Conservation (phyloP, 1,140 invertebrate species). For the Medauroidea extradentata region DNA sequence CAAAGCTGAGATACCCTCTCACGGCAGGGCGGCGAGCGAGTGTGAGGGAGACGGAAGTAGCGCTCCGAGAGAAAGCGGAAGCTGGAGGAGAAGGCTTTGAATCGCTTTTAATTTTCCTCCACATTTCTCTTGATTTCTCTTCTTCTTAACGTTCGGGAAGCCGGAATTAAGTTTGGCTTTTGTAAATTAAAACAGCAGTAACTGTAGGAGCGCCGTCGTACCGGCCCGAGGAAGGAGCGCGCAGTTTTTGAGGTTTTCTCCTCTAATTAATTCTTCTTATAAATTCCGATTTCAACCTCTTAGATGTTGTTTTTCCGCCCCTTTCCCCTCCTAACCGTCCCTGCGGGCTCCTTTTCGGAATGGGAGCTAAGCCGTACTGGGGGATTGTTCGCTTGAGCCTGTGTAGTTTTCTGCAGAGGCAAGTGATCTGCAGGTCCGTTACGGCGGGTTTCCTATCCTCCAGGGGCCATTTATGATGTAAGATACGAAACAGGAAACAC, state of each 20-base stretch:
- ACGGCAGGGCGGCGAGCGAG: too few relatives aligned
- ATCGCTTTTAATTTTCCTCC: slow-evolving; percentile 48
- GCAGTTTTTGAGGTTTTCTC: slow-evolving; percentile 37
- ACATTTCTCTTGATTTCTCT: slow-evolving; percentile 48
- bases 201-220: slow-evolving; percentile 26
- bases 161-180: slow-evolving; percentile 50
- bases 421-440: too few relatives aligned
- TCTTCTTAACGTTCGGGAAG: slow-evolving; percentile 22
- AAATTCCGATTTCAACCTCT: slow-evolving; percentile 43
- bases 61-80: slow-evolving; percentile 39
- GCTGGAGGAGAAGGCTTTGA: slow-evolving; percentile 40
- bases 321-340: not conserved
- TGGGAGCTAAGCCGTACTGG: too few relatives aligned
- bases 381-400: too few relatives aligned
- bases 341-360: too few relatives aligned
- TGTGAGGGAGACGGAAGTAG: slow-evolving; percentile 25
- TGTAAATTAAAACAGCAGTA: slow-evolving; percentile 47
- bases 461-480: too few relatives aligned
- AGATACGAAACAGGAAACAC: too few relatives aligned
- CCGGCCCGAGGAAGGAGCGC: not conserved
- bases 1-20: slow-evolving; percentile 3
- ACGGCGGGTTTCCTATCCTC: too few relatives aligned
- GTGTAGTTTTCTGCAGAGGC: too few relatives aligned
- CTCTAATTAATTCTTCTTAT: slow-evolving; percentile 50
- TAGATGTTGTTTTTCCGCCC: slow-evolving; percentile 4